Percentiles rank a stretch among this genome's conserved stretches.
These are phyloP conservation scores for Bagarius yarrelli DNA, from an alignment of 2,113 vertebrate species.

Conservation along the genomic window DNA sequence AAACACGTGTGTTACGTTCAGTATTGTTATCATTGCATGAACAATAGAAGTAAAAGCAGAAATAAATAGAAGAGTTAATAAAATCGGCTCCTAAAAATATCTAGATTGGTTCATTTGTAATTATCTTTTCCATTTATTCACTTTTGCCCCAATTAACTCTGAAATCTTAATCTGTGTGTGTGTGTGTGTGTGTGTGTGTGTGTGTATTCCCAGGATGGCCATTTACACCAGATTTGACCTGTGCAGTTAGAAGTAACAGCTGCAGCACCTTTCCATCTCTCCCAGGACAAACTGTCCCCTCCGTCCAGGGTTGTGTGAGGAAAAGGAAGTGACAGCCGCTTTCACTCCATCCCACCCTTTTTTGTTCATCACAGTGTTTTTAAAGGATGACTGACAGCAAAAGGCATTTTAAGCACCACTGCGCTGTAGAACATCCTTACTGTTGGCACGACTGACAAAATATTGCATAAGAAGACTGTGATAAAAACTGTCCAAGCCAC, in stretches of 20 bases:
- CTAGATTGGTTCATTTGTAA: too few relatives aligned
- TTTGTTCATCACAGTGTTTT: constrained; percentile 38
- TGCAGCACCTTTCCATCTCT: constrained; percentile 35
- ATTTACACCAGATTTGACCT: not conserved
- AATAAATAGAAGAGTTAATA: too few relatives aligned
- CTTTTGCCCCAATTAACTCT: constrained; percentile 25
- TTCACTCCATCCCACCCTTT: constrained; percentile 13
- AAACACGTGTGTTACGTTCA: too few relatives aligned
- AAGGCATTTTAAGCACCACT: constrained; percentile 44
- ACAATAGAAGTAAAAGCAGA: too few relatives aligned
- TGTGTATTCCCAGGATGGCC: not conserved
- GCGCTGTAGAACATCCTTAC: constrained; percentile 19
- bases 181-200: not conserved
- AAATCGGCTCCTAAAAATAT: too few relatives aligned
- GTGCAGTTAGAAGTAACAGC: constrained; percentile 26
- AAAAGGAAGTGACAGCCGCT: constrained; percentile 47
- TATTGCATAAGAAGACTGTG: constrained; percentile 41
- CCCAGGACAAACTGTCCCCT: constrained; percentile 37
- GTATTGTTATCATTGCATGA: too few relatives aligned
- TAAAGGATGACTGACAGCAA: constrained; percentile 50
- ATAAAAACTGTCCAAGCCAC: constrained; percentile 37
- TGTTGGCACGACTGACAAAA: constrained; percentile 36
- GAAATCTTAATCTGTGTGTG: not conserved
- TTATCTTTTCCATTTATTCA: too few relatives aligned
- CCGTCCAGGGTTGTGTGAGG: constrained; percentile 43